Percentiles rank a stretch among this genome's conserved stretches.
phyloP scores from a whole-genome alignment of 2,113 vertebrate species.

The Dromaius novaehollandiae region DNA sequence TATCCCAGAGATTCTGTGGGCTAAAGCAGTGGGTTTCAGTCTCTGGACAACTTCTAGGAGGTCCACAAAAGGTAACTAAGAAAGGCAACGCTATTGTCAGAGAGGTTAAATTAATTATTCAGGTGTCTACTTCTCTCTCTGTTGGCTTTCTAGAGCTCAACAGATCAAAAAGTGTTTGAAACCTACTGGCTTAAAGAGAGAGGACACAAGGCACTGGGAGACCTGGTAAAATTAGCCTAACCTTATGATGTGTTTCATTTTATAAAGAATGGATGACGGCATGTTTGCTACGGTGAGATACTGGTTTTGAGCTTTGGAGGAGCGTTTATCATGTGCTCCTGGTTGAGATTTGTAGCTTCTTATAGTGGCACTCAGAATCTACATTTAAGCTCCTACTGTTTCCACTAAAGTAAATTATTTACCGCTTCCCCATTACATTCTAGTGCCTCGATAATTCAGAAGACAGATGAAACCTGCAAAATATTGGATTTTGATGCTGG shows the following conservation, averaged over 20 bases:
- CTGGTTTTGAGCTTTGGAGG: accelerated
- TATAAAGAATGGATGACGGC: neutral
- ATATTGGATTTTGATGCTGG: neutral
- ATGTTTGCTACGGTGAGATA: neutral
- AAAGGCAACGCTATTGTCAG: neutral
- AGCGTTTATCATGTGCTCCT: accelerated
- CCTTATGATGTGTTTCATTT: neutral
- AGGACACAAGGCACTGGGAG: neutral
- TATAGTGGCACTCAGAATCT: neutral
- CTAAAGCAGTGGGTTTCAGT: neutral
- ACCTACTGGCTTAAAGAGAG: neutral
- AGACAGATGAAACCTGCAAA: neutral
- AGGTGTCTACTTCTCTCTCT: neutral
- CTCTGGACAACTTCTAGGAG: neutral
- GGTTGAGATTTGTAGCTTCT: neutral
- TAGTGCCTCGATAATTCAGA: neutral
- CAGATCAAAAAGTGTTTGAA: neutral
- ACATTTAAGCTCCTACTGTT: neutral
- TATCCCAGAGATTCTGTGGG: neutral
- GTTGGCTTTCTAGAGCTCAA: neutral
- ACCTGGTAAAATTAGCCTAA: neutral
- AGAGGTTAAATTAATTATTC: neutral
- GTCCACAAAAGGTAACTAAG: neutral
- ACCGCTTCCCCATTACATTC: accelerated
- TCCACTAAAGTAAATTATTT: neutral